Conservation (phyloP, 2,113 vertebrate species). For the Xenopus laevis region DNA sequence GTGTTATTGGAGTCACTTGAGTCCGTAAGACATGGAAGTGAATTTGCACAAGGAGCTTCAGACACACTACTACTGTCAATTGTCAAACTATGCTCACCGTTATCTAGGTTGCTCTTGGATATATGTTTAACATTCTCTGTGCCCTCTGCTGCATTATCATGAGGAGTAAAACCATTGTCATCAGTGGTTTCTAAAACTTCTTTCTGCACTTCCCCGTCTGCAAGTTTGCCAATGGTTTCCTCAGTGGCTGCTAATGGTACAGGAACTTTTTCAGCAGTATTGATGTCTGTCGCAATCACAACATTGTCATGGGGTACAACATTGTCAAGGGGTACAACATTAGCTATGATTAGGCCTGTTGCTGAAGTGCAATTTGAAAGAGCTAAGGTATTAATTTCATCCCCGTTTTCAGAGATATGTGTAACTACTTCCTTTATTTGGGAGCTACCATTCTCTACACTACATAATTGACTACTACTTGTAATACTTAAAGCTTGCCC, state of each 20-base stretch:
- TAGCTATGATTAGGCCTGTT: constrained; percentile 21
- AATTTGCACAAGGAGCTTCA: constrained; percentile 69
- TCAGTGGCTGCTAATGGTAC: constrained; percentile 12
- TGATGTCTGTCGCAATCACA: constrained; percentile 46
- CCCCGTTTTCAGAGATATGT: constrained; percentile 50
- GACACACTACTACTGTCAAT: constrained; percentile 46
- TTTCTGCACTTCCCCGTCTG: constrained; percentile 29
- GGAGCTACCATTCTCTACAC: constrained; percentile 49
- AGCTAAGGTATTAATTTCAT: constrained; percentile 35
- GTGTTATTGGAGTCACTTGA: constrained; percentile 17
- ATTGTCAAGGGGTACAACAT: constrained; percentile 41
- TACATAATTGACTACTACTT: constrained; percentile 63
- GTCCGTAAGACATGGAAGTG: constrained; percentile 47
- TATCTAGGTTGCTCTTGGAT: not conserved
- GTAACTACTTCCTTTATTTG: constrained; percentile 47
- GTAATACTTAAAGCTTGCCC: constrained; percentile 52
- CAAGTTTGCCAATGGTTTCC: not conserved
- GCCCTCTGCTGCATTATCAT: constrained; percentile 48
- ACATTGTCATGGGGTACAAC: constrained; percentile 44
- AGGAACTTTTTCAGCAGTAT: constrained; percentile 8
- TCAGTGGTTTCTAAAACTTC: constrained; percentile 41
- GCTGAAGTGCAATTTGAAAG: constrained; percentile 56
- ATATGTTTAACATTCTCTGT: constrained; percentile 48
- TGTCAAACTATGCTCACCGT: constrained; percentile 38
- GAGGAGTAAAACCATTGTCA: constrained; percentile 43